Conservation (phyloP, 2,797 vertebrate species). For the Arremon aurantiirostris region DNA sequence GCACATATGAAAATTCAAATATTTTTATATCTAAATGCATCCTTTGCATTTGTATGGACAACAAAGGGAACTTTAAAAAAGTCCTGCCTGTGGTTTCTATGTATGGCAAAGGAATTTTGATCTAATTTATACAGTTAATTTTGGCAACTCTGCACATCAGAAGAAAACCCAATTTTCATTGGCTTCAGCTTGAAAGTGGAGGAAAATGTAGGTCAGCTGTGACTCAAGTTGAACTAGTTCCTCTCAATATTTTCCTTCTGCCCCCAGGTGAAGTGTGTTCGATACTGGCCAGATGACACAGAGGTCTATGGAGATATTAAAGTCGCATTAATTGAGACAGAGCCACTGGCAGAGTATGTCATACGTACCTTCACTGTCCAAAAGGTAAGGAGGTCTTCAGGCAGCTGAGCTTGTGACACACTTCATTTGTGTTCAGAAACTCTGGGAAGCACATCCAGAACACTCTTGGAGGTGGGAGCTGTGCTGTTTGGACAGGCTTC, state of each 20-base stretch:
- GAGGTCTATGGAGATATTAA: constrained; percentile 96
- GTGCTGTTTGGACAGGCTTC: background rate
- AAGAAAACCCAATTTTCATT: background rate
- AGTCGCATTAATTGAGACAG: constrained; percentile 94
- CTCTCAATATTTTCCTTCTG: background rate
- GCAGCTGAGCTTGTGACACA: background rate
- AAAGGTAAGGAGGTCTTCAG: constrained; percentile 81
- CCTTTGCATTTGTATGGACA: background rate
- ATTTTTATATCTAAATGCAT: background rate
- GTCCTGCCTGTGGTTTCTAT: background rate
- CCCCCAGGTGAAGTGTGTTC: constrained; percentile 91
- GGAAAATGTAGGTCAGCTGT: background rate
- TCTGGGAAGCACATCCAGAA: background rate
- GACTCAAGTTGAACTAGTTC: background rate
- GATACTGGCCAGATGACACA: constrained; percentile 96
- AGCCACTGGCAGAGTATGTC: constrained; percentile 93
- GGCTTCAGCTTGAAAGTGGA: background rate
- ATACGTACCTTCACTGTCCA: constrained; percentile 96
- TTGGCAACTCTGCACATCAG: background rate
- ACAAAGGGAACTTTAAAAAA: background rate
- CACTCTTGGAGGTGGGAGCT: background rate
- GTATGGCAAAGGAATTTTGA: background rate
- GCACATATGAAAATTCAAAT: background rate
- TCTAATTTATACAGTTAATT: background rate
- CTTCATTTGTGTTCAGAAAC: background rate